Percentiles rank a stretch among this genome's conserved stretches.
Conservation (phyloP, 2,888 invertebrate species). For the Linnaemya tessellans region DNA sequence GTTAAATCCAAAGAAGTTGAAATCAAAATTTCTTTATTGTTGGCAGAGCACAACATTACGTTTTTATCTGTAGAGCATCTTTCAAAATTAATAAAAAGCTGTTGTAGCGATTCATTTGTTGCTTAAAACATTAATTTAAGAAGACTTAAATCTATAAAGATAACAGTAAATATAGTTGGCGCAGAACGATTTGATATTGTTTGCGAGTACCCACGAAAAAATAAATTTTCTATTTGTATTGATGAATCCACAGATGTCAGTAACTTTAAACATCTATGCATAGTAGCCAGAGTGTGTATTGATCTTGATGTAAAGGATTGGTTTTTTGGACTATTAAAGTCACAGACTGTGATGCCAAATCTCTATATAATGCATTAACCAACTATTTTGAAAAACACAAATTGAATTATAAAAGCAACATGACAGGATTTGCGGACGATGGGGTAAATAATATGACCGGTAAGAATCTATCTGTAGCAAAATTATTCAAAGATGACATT, state of each 20-base stretch:
- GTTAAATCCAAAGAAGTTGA: conserved; percentile 17
- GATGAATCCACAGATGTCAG: conserved; percentile 17
- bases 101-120: neutral
- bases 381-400: conserved; percentile 6
- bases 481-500: conserved; percentile 1
- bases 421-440: conserved; percentile 10
- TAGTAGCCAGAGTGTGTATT: conserved; percentile 22
- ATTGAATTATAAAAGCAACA: conserved; percentile 8
- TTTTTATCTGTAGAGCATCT: conserved; percentile 21
- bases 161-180: conserved; percentile 15
- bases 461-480: neutral
- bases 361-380: conserved; percentile 3
- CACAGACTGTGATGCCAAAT: conserved; percentile 3
- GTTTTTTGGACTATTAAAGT: conserved; percentile 34
- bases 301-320: conserved; percentile 21
- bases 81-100: conserved; percentile 25
- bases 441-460: neutral
- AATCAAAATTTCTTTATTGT: conserved; percentile 34
- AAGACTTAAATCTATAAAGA: conserved; percentile 19
- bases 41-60: conserved; percentile 30
- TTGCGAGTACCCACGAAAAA: conserved; percentile 9
- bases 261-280: conserved; percentile 17
- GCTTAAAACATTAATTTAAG: conserved; percentile 3
- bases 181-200: conserved; percentile 12
- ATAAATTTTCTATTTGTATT: conserved; percentile 26